These are phyloP conservation scores for Mesorhabditis spiculigera DNA, from an alignment of 2,888 invertebrate species.

Conservation along the genomic window DNA sequence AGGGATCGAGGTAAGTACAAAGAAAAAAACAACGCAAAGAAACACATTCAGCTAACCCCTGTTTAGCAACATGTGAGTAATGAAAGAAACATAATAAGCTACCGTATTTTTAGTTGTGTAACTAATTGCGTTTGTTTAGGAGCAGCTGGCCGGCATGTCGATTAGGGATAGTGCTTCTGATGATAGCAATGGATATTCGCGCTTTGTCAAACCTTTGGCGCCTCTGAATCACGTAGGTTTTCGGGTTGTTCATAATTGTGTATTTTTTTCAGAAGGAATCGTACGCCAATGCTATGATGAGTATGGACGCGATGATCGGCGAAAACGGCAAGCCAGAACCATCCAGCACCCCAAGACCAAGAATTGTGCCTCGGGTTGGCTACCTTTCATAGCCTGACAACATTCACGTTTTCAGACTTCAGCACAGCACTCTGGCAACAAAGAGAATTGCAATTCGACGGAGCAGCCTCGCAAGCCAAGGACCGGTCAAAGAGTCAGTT, in stretches of 20 bases:
- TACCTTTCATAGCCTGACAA: too few relatives aligned
- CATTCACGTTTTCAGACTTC: too few relatives aligned
- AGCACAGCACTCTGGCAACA: too few relatives aligned
- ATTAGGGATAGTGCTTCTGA: neutral
- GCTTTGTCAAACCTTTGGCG: neutral
- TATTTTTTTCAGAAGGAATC: slow-evolving; percentile 25
- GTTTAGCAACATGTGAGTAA: too few relatives aligned
- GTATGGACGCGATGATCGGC: slow-evolving; percentile 17
- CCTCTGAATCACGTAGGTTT: neutral
- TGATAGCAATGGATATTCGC: neutral
- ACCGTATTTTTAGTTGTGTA: neutral
- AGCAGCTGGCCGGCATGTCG: neutral
- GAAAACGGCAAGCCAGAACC: neutral
- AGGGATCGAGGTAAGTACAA: slow-evolving; percentile 13
- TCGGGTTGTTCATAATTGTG: neutral
- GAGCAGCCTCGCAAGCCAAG: too few relatives aligned
- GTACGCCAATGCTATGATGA: slow-evolving; percentile 39
- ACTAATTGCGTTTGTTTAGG: neutral
- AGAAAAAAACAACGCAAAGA: neutral
- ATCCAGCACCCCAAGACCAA: neutral
- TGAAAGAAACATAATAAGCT: too few relatives aligned
- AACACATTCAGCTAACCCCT: too few relatives aligned
- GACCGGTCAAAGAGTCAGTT: too few relatives aligned
- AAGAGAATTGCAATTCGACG: too few relatives aligned
- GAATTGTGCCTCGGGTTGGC: too few relatives aligned